Conservation (phyloP, 2,888 invertebrate genomes). For the Flexamia atlantica region DNA sequence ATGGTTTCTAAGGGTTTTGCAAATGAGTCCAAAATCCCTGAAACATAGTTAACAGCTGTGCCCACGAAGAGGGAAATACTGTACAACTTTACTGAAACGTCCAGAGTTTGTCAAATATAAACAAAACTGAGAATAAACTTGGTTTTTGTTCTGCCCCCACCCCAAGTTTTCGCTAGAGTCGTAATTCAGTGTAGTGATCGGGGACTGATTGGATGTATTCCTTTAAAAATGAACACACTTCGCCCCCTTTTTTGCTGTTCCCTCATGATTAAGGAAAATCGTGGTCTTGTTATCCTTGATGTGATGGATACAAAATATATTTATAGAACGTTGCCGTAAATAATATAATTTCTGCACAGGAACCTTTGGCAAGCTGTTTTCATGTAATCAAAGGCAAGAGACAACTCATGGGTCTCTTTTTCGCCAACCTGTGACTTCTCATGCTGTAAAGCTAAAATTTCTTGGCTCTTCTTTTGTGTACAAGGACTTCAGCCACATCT, state of each 20-base stretch:
- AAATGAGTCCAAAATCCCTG: slow-evolving; percentile 43
- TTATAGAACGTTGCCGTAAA: slow-evolving; percentile 61
- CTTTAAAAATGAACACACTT: slow-evolving; percentile 45
- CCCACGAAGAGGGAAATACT: slow-evolving; percentile 38
- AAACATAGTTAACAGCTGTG: slow-evolving; percentile 58
- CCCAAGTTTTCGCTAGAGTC: slow-evolving; percentile 59
- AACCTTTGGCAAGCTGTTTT: slow-evolving; percentile 59
- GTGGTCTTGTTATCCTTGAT: slow-evolving; percentile 49
- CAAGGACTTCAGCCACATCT: slow-evolving; percentile 58
- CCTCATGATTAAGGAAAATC: slow-evolving; percentile 61
- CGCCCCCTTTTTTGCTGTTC: slow-evolving; percentile 45
- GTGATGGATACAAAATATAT: slow-evolving; percentile 60
- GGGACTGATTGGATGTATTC: slow-evolving; percentile 33
- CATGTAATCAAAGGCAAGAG: slow-evolving; percentile 60
- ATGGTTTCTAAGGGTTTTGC: neutral
- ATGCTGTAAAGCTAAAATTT: slow-evolving; percentile 60
- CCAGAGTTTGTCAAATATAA: slow-evolving; percentile 51
- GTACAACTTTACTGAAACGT: slow-evolving; percentile 43
- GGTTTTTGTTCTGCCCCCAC: slow-evolving; percentile 56
- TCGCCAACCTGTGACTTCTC: slow-evolving; percentile 45
- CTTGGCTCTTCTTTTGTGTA: slow-evolving; percentile 57
- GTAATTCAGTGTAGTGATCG: slow-evolving; percentile 37
- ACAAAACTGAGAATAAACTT: slow-evolving; percentile 43
- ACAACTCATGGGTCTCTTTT: slow-evolving; percentile 44
- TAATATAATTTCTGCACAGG: slow-evolving; percentile 63